Percentiles rank a stretch among this genome's conserved stretches.
Evolutionary conservation across 1,140 invertebrate species (phyloP).

Genomic region (Zaprionus vittiger): DNA sequence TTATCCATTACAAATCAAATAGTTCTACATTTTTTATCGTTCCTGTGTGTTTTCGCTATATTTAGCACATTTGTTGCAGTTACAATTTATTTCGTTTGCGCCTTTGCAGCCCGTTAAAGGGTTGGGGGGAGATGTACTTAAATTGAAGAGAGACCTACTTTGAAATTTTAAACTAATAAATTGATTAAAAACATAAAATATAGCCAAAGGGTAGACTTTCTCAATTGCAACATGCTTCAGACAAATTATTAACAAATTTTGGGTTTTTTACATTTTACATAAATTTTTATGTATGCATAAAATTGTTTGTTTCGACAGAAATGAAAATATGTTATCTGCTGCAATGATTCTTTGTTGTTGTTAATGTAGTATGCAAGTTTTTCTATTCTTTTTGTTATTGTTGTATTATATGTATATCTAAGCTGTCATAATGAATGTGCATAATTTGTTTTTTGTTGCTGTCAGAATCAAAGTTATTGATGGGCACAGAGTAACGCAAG

Average conservation of each 20-base stretch:
- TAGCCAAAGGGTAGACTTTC: constrained; percentile 28
- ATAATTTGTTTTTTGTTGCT: constrained; percentile 38
- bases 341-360: constrained; percentile 25
- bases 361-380: constrained; percentile 30
- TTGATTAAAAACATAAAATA: constrained; percentile 35
- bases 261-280: constrained; percentile 21
- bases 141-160: constrained; percentile 18
- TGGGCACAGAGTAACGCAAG: constrained; percentile 44
- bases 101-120: constrained; percentile 32
- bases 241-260: constrained; percentile 18
- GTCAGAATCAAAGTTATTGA: constrained; percentile 39
- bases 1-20: constrained; percentile 81
- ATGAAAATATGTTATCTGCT: constrained; percentile 50
- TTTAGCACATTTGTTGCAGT: constrained; percentile 46
- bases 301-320: constrained; percentile 56
- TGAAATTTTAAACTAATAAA: constrained; percentile 15
- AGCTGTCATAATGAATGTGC: constrained; percentile 55
- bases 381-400: constrained; percentile 1
- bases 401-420: constrained; percentile 38
- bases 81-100: constrained; percentile 40
- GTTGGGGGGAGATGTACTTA: constrained; percentile 6
- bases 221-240: constrained; percentile 32
- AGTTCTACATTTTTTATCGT: constrained; percentile 69
- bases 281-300: constrained; percentile 33
- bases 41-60: constrained; percentile 58